Conservation (phyloP, 2,888 invertebrate species). For the Platycheirus rosarum region DNA sequence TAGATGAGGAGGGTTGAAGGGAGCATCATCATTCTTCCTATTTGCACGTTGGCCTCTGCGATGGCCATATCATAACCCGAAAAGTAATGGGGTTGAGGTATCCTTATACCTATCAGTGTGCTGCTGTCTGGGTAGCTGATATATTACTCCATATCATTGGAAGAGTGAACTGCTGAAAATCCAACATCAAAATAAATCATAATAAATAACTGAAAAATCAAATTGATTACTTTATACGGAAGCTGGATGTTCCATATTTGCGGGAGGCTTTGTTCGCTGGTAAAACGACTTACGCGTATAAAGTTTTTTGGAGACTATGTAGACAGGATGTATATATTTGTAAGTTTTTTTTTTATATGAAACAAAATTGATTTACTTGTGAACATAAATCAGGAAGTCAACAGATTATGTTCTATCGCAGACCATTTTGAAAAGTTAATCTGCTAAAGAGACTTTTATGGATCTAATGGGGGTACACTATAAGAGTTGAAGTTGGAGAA, state of each 20-base stretch:
- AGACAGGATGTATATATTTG: background rate
- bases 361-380: slow-evolving; percentile 70
- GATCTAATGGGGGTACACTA: background rate
- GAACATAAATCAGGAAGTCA: slow-evolving; percentile 70
- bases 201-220: slow-evolving; percentile 74
- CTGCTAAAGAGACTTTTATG: slow-evolving; percentile 63
- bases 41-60: slow-evolving; percentile 48
- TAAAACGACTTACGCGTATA: slow-evolving; percentile 64
- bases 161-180: slow-evolving; percentile 45
- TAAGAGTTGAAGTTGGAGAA: slow-evolving; percentile 12
- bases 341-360: too few species aligned
- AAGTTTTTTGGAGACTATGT: slow-evolving; percentile 51
- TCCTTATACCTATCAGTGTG: slow-evolving; percentile 24
- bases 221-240: slow-evolving; percentile 72
- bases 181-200: slow-evolving; percentile 71
- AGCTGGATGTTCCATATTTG: slow-evolving; percentile 16
- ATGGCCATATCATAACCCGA: slow-evolving; percentile 6
- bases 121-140: slow-evolving; percentile 55
- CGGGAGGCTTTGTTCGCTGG: slow-evolving; percentile 8
- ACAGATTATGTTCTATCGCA: slow-evolving; percentile 64
- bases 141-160: slow-evolving; percentile 57
- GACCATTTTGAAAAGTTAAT: slow-evolving; percentile 70
- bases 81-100: background rate
- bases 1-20: background rate
- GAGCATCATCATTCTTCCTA: slow-evolving; percentile 62